These are phyloP conservation scores for Drosophila multiciliata DNA, from an alignment of 2,888 invertebrate species.

Conservation along the genomic window DNA sequence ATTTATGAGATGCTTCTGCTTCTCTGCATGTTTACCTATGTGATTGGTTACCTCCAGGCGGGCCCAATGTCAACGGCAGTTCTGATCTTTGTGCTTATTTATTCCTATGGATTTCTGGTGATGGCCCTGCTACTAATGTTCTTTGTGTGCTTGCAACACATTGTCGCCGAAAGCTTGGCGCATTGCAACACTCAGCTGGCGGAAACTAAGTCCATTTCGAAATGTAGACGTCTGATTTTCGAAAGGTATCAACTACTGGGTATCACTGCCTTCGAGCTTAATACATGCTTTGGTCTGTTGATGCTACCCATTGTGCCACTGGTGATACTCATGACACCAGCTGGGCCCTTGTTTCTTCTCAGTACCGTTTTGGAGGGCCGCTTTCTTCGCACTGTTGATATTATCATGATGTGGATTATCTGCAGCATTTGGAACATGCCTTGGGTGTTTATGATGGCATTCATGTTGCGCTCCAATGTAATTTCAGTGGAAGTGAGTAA, in stretches of 20 bases:
- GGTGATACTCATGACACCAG: slow-evolving; percentile 40
- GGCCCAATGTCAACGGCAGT: background rate
- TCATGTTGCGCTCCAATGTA: slow-evolving; percentile 51
- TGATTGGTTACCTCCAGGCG: slow-evolving; percentile 32
- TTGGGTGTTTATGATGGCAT: slow-evolving; percentile 52
- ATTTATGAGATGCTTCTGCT: slow-evolving; percentile 37
- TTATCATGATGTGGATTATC: background rate
- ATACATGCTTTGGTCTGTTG: slow-evolving; percentile 48
- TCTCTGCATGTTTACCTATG: slow-evolving; percentile 34
- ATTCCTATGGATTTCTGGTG: slow-evolving; percentile 45
- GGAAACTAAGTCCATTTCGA: background rate
- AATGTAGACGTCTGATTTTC: slow-evolving; percentile 11
- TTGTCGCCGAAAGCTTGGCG: slow-evolving; percentile 39
- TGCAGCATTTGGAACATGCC: slow-evolving; percentile 51
- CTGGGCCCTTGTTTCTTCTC: slow-evolving; percentile 52
- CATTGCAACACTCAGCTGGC: slow-evolving; percentile 40
- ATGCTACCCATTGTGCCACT: slow-evolving; percentile 57
- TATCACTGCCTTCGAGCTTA: slow-evolving; percentile 37
- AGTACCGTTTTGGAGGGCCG: slow-evolving; percentile 59
- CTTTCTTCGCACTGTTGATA: background rate
- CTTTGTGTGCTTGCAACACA: slow-evolving; percentile 58
- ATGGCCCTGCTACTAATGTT: slow-evolving; percentile 49
- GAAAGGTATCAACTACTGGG: slow-evolving; percentile 36
- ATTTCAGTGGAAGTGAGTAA: slow-evolving; percentile 65
- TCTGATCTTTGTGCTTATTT: slow-evolving; percentile 32